Conservation (phyloP, 2,888 invertebrate genomes). For the Lasioglossum villosulum region DNA sequence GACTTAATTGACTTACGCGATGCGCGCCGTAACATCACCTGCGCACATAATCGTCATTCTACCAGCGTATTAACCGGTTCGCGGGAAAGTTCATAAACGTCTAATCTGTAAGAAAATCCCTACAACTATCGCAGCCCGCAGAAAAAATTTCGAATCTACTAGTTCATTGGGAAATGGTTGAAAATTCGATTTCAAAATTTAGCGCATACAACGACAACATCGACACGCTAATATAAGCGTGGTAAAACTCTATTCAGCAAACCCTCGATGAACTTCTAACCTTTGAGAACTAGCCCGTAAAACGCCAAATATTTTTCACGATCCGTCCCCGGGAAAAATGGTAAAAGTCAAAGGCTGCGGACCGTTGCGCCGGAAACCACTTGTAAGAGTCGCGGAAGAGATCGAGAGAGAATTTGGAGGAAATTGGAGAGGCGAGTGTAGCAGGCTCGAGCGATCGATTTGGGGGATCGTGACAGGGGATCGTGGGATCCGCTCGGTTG, state of each 20-base stretch:
- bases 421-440: background rate
- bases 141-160: too few species aligned
- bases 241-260: background rate
- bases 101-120: too few species aligned
- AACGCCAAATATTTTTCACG: background rate
- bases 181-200: too few species aligned
- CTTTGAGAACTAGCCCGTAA: background rate
- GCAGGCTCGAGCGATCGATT: conserved; percentile 34
- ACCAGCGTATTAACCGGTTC: background rate
- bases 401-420: background rate
- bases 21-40: background rate
- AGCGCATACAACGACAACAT: too few species aligned
- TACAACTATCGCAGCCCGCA: too few species aligned
- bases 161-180: too few species aligned
- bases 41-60: background rate
- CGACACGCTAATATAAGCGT: too few species aligned
- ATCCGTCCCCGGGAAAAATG: background rate
- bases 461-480: conserved; percentile 39
- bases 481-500: conserved; percentile 45
- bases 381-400: background rate
- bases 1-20: conserved; percentile 2
- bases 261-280: background rate
- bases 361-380: background rate
- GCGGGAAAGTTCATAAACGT: too few species aligned
- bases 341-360: background rate